These are phyloP conservation scores for Ceyx erithaca DNA, from an alignment of 2,797 vertebrate genomes.

Conservation along the genomic window DNA sequence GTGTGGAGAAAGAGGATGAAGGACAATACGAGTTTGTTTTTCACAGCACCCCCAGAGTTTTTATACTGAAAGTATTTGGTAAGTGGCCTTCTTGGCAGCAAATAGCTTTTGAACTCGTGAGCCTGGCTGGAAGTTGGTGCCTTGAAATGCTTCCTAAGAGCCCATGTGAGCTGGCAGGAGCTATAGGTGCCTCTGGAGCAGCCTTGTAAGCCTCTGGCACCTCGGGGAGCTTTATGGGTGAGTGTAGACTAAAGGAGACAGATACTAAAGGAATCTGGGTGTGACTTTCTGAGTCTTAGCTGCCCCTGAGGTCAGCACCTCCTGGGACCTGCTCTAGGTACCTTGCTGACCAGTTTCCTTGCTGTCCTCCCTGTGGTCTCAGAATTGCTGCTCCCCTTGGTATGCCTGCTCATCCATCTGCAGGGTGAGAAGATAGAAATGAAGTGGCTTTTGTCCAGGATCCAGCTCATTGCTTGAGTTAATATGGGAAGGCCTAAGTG, in stretches of 20 bases:
- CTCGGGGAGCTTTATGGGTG: background rate
- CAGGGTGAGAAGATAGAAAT: background rate
- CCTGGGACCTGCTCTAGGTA: background rate
- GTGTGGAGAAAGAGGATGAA: constrained; percentile 25
- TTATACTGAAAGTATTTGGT: constrained; percentile 48
- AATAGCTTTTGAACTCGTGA: background rate
- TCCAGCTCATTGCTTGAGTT: background rate
- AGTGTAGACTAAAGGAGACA: background rate
- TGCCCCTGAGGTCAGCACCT: background rate
- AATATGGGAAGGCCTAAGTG: background rate
- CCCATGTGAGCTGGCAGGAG: background rate
- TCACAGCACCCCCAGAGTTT: background rate
- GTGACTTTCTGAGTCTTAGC: background rate
- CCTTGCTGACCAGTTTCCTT: background rate
- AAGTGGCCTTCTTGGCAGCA: constrained; percentile 34
- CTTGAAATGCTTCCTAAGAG: background rate
- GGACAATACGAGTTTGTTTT: constrained; percentile 32
- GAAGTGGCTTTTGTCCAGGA: background rate
- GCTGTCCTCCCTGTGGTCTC: background rate
- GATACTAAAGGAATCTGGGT: background rate
- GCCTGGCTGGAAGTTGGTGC: background rate
- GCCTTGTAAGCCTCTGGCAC: background rate
- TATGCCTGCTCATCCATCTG: background rate
- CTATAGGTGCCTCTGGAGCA: background rate
- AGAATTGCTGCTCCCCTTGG: background rate